Base-by-base conservation (phyloP, 2,797 vertebrate genomes). In the Pangasius macronema region DNA sequence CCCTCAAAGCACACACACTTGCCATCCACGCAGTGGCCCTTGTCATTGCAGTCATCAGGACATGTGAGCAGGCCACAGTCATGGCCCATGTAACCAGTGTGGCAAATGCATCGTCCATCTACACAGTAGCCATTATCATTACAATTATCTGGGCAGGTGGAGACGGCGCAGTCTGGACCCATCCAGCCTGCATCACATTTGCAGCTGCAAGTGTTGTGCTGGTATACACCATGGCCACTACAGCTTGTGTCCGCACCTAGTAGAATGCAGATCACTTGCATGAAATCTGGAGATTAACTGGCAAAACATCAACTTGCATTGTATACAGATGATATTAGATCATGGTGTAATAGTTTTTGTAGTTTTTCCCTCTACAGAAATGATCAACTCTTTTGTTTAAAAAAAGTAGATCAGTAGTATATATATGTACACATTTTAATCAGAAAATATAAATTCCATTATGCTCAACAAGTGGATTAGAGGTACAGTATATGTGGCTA, bases 181-280 rank as follows among this genome's bases (percentile, higher is more conserved):
- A 96, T 96, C 97, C 97, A 98, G 81, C 97, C 97, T 0, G 93
- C 82, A 3, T 96, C 92, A 76, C 97, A 98, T 85, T 91, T 89
- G 93, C 97, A 98, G 91, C 93, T 93, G 91, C 97, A 97, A 0
- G 93, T 93, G 68, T 94, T 93, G 0, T 87, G 92, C 7, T 94
- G 92, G 90, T 96, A 97, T 8, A 91, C 94, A 1, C 98, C 97
- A 0, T 93, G 95, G 61, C 94, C 95, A 0, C 95, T 96, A 85
- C 97, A 98, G 88, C 85, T 94, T 0, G 84, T 94, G 92, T 95
- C 95, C 81, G 93, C 86, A 27, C 94, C 97, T 97, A 85, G 61
- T 39, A 68, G 18, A 67, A n/a, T 73, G 76, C 53, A 77, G 57
- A 13, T 67, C 30, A 53, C 5, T 83, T 63, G 30, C 10, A 61